Percentiles rank a stretch among this genome's conserved stretches.
These are phyloP conservation scores for Chamaetylas fuelleborni DNA, from an alignment of 2,113 vertebrate species.

Conservation along the genomic window DNA sequence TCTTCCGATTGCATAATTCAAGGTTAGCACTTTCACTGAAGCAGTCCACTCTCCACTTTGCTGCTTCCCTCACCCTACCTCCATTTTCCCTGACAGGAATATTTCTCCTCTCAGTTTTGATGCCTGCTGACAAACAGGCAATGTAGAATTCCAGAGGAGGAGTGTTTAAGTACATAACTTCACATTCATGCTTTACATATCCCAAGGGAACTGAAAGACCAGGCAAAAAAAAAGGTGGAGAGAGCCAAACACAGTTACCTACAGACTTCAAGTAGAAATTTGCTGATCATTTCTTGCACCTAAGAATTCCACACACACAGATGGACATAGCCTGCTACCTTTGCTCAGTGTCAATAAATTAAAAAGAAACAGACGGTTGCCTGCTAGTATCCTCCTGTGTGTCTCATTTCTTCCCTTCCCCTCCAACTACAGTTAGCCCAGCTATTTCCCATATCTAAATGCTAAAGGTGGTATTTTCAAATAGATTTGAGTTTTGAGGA, in stretches of 20 bases:
- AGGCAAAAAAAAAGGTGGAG: not conserved
- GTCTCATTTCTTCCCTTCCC: not conserved
- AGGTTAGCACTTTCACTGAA: conserved; percentile 26
- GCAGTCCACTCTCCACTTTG: not conserved
- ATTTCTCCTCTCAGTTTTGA: not conserved
- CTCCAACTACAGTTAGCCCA: not conserved
- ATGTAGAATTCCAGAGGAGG: not conserved
- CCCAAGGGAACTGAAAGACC: not conserved
- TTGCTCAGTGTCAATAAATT: not conserved
- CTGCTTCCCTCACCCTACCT: not conserved
- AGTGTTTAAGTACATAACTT: not conserved
- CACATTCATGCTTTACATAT: not conserved
- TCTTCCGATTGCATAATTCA: conserved; percentile 53
- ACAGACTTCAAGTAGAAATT: not conserved
- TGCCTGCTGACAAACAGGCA: not conserved
- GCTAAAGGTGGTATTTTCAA: not conserved
- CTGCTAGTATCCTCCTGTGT: not conserved
- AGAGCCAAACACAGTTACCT: not conserved
- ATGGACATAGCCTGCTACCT: not conserved
- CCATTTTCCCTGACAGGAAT: not conserved
- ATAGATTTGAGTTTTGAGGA: not conserved
- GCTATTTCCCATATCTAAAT: not conserved
- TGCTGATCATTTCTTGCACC: not conserved
- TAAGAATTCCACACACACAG: not conserved
- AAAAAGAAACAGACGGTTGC: not conserved